Base-by-base conservation (phyloP, 2,797 vertebrate genomes). In the Sylvia borin region DNA sequence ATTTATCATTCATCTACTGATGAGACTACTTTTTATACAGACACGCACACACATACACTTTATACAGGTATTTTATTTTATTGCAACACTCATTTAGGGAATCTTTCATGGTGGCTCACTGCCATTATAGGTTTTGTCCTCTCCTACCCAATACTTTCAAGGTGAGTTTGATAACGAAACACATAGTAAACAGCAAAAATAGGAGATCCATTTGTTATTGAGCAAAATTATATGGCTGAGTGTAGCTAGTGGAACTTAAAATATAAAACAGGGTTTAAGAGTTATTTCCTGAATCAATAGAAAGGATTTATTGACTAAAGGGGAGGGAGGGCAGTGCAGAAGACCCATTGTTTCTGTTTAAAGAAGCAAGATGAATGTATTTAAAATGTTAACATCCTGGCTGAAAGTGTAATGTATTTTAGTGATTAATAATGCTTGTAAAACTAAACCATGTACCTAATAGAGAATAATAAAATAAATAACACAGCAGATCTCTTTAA, bases 311-410 rank as follows among this genome's bases (percentile, higher is more conserved):
- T 96, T 75, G n/a, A 95, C 96, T 91, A 42, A 74, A 66, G 61
- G 90, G 88, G 91, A 97, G 94, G 91, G 85, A 96, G 61, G 32
- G 89, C 75, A 86, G 42, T 89, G 93, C 71, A 95, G 96, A 97
- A 96, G 95, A 94, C 94, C 95, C 90, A 84, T 88, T 93, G 94
- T 96, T 97, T 95, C 92, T 95, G 83, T 95, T 95, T 96, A 95
- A 97, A 97, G 97, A 92, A 38, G 18, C 88, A 95, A 97, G 96
- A 97, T 96, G 96, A 96, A 97, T 97, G 96, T 95, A 97, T 97
- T 96, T 95, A 93, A 95, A 97, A 97, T 88, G 91, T 96, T 96
- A 96, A 95, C 95, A 45, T 96, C 93, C 65, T 64, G 85, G 75
- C 65, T 93, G 92, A 92, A 95, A 95, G 87, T 73, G 65, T 73